phyloP scores from a whole-genome alignment of 2,113 vertebrate species.

The Ptychochromis oligacanthus region DNA sequence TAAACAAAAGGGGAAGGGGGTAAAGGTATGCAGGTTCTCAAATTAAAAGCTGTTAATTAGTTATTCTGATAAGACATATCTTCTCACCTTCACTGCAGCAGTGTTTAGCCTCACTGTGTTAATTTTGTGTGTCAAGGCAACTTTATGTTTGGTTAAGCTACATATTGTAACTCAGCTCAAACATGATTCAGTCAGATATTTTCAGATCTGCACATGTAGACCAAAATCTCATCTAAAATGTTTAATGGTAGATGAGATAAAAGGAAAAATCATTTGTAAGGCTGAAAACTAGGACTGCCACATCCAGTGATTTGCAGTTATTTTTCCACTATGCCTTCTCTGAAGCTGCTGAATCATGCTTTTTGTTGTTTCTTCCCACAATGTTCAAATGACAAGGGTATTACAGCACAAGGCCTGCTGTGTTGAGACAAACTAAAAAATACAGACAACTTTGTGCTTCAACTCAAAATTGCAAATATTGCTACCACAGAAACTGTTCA shows the following conservation, averaged over 20 bases:
- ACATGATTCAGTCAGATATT: background rate
- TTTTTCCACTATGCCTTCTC: background rate
- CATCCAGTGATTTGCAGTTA: background rate
- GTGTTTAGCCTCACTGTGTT: background rate
- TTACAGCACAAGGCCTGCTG: slow-evolving; percentile 1
- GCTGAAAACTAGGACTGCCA: background rate
- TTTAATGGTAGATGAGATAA: background rate
- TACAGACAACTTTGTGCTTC: background rate
- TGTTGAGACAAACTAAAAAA: background rate
- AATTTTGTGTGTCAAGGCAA: background rate
- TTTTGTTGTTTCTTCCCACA: slow-evolving; percentile 15
- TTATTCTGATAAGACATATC: background rate
- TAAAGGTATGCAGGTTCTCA: background rate
- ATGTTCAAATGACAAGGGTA: slow-evolving; percentile 14
- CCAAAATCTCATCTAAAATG: background rate
- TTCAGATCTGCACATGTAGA: background rate
- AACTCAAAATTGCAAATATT: slow-evolving; percentile 10
- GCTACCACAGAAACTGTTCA: background rate
- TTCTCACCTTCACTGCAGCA: background rate
- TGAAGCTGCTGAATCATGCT: slow-evolving; percentile 36
- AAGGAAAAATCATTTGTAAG: background rate
- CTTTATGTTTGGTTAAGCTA: background rate
- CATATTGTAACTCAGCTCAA: background rate
- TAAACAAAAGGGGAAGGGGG: background rate
- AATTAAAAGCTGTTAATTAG: background rate